These are phyloP conservation scores for Coelogynopora nodosa DNA, from an alignment of 2,888 invertebrate genomes.

Conservation along the genomic window DNA sequence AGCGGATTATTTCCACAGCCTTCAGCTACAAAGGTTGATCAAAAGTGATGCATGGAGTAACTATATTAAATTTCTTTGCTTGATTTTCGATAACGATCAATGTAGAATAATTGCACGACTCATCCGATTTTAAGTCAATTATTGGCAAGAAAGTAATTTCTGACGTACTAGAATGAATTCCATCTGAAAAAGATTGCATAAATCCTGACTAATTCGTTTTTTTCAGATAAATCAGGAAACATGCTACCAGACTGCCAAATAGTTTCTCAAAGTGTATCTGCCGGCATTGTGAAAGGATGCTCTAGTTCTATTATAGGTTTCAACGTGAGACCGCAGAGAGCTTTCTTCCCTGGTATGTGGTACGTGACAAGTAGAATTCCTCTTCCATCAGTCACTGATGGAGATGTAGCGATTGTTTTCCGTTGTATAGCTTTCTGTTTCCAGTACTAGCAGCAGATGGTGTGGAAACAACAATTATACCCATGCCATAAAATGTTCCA, in stretches of 20 bases:
- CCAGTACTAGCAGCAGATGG: background rate
- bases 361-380: background rate
- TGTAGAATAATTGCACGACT: conserved; percentile 20
- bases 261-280: background rate
- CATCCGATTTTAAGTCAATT: conserved; percentile 34
- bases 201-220: conserved; percentile 23
- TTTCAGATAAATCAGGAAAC: background rate
- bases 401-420: background rate
- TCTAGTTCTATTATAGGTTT: conserved; percentile 18
- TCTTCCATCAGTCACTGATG: background rate
- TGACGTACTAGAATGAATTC: conserved; percentile 1
- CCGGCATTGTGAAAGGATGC: conserved; percentile 4
- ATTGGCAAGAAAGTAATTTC: conserved; percentile 14
- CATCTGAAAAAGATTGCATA: background rate
- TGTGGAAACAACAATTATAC: background rate
- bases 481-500: conserved; percentile 7
- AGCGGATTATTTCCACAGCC: conserved; percentile 20
- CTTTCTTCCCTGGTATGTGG: background rate
- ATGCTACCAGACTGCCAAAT: conserved; percentile 18
- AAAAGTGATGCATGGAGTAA: background rate
- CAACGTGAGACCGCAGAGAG: background rate
- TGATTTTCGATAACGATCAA: conserved; percentile 7
- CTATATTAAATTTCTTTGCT: conserved; percentile 3
- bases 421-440: background rate
- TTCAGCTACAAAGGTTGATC: background rate